Conservation (phyloP, 2,888 invertebrate genomes). For the Tromatobia lineatoria region DNA sequence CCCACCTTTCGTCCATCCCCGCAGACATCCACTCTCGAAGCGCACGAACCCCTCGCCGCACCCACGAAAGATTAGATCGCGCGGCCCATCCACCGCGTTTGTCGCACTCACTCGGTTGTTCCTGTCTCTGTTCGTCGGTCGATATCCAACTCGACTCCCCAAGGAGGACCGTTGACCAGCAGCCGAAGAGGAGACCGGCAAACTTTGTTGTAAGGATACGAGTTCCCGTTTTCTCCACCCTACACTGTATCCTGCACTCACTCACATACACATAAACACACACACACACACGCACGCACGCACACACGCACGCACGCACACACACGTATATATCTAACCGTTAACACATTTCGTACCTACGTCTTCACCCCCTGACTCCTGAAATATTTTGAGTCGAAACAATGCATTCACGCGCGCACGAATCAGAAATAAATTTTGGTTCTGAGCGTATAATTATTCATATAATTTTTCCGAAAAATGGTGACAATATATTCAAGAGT, state of each 20-base stretch:
- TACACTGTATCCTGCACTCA: neutral
- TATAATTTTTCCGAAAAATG: neutral
- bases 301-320: neutral
- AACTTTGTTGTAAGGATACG: slow-evolving; percentile 59
- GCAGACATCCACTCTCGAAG: slow-evolving; percentile 14
- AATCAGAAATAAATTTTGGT: neutral
- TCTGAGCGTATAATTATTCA: neutral
- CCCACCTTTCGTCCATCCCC: slow-evolving; percentile 25
- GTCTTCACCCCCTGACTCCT: neutral
- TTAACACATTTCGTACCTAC: neutral
- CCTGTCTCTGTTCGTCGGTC: slow-evolving; percentile 70
- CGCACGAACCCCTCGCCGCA: slow-evolving; percentile 59
- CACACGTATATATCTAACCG: neutral
- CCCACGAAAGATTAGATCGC: slow-evolving; percentile 67
- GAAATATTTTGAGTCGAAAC: neutral
- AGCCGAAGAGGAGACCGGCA: slow-evolving; percentile 35
- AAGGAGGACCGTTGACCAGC: slow-evolving; percentile 77
- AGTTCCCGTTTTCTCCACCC: slow-evolving; percentile 41
- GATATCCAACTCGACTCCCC: slow-evolving; percentile 77
- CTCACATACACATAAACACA: neutral
- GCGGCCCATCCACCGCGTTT: slow-evolving; percentile 53
- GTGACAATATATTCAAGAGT: too few relatives aligned
- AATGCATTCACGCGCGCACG: neutral
- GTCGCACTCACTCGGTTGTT: slow-evolving; percentile 52
- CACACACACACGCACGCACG: too few relatives aligned